Evolutionary conservation across 2,888 invertebrate genomes (phyloP).

Genomic region (Ephialtes manifestator): DNA sequence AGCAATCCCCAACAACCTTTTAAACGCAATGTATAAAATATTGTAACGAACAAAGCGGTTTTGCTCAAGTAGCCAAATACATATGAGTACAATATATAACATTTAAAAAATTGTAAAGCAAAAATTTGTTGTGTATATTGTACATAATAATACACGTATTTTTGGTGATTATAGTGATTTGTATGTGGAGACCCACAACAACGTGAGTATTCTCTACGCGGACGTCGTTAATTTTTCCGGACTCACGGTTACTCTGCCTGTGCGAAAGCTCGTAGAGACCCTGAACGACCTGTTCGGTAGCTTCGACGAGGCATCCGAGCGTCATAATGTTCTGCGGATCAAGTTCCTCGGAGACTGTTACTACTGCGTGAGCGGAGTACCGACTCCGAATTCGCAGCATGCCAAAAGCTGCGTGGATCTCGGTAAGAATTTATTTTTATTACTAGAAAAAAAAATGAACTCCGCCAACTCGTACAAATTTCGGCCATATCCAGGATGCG

Average conservation of each 20-base stretch:
- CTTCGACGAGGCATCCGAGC: constrained; percentile 96
- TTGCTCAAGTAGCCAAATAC: neutral
- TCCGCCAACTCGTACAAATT: neutral
- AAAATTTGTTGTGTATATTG: neutral
- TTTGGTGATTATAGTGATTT: constrained; percentile 89
- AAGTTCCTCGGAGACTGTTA: constrained; percentile 98
- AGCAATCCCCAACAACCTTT: too few species aligned
- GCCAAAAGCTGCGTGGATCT: constrained; percentile 96
- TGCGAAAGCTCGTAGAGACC: constrained; percentile 94
- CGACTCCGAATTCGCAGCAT: constrained; percentile 92
- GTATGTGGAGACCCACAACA: constrained; percentile 94
- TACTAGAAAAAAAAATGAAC: neutral
- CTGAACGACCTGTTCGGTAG: constrained; percentile 96
- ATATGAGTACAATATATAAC: neutral
- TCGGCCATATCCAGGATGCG: too few species aligned
- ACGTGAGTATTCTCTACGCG: constrained; percentile 96
- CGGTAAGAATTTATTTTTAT: constrained; percentile 82
- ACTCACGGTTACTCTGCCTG: constrained; percentile 93
- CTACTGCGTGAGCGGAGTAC: constrained; percentile 96
- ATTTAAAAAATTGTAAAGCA: too few species aligned
- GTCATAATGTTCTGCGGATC: constrained; percentile 93
- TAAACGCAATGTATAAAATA: neutral
- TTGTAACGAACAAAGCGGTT: neutral
- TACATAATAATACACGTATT: neutral
- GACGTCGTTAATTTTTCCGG: constrained; percentile 98